Conservation (phyloP, 2,113 vertebrate species). For the Mus musculus region GRCm39 chr12:85240501-85241000, state of each 20-base stretch:
- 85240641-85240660: background rate
- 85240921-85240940: background rate
- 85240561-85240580: background rate
- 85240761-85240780: background rate
- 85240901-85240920: background rate
- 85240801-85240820: background rate
- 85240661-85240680: background rate
- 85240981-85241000: background rate
- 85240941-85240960: background rate
- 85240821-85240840: background rate
- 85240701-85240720: background rate
- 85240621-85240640: background rate
- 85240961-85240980: background rate
- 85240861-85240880: background rate
- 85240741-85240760: background rate
- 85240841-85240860: background rate
- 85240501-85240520: background rate
- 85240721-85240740: background rate
- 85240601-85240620: background rate
- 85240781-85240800: background rate
- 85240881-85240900: background rate
- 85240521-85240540: background rate
- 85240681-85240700: background rate
- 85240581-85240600: background rate
- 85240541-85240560: background rate